Percentiles rank a stretch among this genome's conserved stretches.
Evolutionary conservation across 2,113 vertebrate species (phyloP).

Genomic region (Cyrtonyx montezumae): DNA sequence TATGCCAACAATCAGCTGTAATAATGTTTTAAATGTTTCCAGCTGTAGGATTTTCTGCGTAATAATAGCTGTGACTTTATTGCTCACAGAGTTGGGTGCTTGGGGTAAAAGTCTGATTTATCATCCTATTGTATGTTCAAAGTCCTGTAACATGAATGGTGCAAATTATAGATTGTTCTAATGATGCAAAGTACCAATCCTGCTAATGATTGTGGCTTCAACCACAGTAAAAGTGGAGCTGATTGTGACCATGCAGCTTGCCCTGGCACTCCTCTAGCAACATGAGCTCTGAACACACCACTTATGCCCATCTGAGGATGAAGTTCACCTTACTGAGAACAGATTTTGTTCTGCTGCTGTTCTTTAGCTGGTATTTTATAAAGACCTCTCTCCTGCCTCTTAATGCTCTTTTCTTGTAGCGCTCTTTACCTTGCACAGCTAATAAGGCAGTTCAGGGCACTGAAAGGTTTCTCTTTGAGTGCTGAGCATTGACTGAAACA

Average conservation of each 20-base stretch:
- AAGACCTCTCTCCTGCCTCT: background rate
- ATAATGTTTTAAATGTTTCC: background rate
- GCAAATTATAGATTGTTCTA: background rate
- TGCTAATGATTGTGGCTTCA: background rate
- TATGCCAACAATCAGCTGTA: background rate
- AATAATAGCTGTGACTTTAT: background rate
- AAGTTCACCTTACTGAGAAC: background rate
- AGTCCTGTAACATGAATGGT: background rate
- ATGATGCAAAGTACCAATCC: background rate
- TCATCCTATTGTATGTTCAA: background rate
- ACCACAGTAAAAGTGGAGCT: background rate
- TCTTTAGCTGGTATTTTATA: background rate
- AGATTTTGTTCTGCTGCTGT: background rate
- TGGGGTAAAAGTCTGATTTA: background rate
- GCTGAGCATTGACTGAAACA: background rate
- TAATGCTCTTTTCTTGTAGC: background rate
- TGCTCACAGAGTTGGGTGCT: background rate
- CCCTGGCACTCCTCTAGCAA: background rate
- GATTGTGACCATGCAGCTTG: background rate
- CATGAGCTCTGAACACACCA: rapidly evolving
- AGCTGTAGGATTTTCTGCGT: background rate
- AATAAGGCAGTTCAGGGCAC: background rate
- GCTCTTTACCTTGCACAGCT: background rate
- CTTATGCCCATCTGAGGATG: background rate
- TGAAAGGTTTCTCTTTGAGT: background rate